phyloP scores from a whole-genome alignment of 2,113 vertebrate genomes.

The Campylorhamphus procurvoides region DNA sequence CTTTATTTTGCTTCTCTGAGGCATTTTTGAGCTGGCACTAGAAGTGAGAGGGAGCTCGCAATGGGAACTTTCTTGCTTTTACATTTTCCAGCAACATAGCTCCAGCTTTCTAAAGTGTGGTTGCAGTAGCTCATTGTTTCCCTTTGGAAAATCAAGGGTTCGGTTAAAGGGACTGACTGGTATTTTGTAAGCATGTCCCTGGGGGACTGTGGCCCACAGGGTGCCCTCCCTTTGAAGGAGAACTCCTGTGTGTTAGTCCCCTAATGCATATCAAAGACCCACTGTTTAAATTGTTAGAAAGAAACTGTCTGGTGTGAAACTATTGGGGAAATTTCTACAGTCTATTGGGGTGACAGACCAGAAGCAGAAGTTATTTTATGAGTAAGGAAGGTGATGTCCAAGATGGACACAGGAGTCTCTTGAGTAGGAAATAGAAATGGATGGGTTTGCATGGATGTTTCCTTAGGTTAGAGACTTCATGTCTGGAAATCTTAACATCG shows the following conservation, averaged over 20 bases:
- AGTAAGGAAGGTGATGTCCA: background rate
- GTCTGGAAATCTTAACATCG: background rate
- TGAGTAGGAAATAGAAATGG: background rate
- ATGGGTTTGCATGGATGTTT: background rate
- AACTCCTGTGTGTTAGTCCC: background rate
- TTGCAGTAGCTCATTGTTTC: background rate
- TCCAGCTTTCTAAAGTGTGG: background rate
- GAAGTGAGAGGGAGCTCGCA: background rate
- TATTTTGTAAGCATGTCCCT: background rate
- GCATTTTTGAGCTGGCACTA: background rate
- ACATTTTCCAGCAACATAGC: background rate
- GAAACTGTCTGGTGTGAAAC: background rate
- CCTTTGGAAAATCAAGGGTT: background rate
- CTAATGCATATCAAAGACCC: background rate
- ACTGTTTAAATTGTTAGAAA: background rate
- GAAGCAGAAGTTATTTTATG: background rate
- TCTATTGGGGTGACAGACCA: background rate
- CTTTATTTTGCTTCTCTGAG: background rate
- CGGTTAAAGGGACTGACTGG: background rate
- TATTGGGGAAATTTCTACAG: background rate
- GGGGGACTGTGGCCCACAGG: background rate
- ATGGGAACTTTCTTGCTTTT: background rate
- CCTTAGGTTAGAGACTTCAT: background rate
- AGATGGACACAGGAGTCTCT: background rate
- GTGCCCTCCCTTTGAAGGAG: background rate